phyloP scores from a whole-genome alignment of 2,797 vertebrate genomes.

The Podarcis siculus region DNA sequence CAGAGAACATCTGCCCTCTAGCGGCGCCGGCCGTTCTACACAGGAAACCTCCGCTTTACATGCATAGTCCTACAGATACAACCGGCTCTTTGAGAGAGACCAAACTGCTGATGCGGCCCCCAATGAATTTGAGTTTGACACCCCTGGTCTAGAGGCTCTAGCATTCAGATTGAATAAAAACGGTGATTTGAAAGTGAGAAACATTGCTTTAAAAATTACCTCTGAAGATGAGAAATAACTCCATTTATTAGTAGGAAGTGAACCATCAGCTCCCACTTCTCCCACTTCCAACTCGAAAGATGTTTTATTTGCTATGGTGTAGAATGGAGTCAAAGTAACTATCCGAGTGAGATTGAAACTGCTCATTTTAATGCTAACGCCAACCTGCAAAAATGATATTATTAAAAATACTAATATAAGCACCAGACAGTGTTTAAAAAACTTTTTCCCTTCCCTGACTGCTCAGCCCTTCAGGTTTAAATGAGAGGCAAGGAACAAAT shows the following conservation, averaged over 20 bases:
- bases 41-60: too few species aligned
- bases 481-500: too few species aligned
- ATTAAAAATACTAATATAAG: not conserved
- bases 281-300: constrained; percentile 95
- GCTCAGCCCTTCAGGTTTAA: too few species aligned
- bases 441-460: not conserved
- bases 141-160: not conserved
- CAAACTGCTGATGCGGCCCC: too few species aligned
- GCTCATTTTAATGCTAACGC: constrained; percentile 95
- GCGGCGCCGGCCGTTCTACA: too few species aligned
- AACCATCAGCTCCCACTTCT: constrained; percentile 80
- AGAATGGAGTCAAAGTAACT: constrained; percentile 94
- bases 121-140: too few species aligned
- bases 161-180: not conserved
- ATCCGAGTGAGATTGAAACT: constrained; percentile 94
- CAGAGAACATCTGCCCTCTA: too few species aligned
- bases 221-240: constrained; percentile 89
- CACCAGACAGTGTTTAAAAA: not conserved
- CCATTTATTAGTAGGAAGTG: constrained; percentile 83
- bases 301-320: constrained; percentile 92
- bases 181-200: not conserved
- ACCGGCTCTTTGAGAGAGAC: too few species aligned
- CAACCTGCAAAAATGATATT: constrained; percentile 81
- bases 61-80: too few species aligned
- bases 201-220: constrained; percentile 71